phyloP scores from a whole-genome alignment of 2,797 vertebrate genomes.

The Oceanodroma leucorhoa region DNA sequence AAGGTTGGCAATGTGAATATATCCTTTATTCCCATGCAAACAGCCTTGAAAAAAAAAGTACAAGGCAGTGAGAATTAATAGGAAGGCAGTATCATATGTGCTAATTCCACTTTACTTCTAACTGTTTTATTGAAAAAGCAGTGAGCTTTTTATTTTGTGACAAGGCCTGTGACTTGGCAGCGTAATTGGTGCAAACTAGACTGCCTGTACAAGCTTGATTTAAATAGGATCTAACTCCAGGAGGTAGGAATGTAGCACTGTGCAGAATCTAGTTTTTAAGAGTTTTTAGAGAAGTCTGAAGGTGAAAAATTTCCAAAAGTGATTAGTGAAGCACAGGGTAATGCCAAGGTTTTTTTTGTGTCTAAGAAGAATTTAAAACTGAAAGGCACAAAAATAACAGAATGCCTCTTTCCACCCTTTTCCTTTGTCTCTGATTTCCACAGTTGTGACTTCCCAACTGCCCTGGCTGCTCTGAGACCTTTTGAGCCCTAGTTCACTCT shows the following conservation, averaged over 20 bases:
- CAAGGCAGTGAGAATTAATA: background rate
- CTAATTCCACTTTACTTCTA: slow-evolving; percentile 1
- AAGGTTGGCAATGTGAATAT: background rate
- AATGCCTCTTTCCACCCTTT: background rate
- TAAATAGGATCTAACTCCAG: background rate
- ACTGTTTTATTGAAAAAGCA: background rate
- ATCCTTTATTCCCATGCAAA: background rate
- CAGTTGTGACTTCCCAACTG: background rate
- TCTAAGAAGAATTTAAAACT: background rate
- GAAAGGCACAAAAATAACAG: background rate
- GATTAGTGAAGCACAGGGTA: background rate
- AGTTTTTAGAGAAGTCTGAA: background rate
- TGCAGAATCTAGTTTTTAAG: background rate
- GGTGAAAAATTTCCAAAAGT: background rate
- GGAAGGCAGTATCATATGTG: background rate
- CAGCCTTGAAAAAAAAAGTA: background rate
- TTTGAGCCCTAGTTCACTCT: background rate
- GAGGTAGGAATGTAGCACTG: background rate
- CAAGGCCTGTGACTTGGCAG: background rate
- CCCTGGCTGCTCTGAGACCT: background rate
- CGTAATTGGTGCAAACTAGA: background rate
- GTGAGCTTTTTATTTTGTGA: background rate
- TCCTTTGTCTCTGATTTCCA: background rate
- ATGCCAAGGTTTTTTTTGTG: background rate
- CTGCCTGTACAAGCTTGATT: background rate